These are phyloP conservation scores for Perccottus glenii DNA, from an alignment of 2,113 vertebrate species.

Conservation along the genomic window DNA sequence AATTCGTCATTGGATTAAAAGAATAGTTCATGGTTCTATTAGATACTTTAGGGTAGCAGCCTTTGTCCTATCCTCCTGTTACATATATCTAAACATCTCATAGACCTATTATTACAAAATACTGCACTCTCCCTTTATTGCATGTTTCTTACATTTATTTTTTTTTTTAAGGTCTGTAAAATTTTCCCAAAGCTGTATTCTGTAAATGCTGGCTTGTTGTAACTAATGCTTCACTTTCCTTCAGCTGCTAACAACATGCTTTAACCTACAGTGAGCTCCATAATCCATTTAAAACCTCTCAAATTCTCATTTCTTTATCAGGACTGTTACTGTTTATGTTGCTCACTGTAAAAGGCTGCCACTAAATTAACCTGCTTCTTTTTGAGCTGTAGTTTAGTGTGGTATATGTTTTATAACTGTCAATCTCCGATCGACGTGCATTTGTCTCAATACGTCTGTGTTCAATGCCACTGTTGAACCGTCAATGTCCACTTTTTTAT, in stretches of 20 bases:
- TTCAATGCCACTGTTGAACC: constrained; percentile 66
- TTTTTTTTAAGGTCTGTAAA: constrained; percentile 33
- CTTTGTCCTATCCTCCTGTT: too few relatives aligned
- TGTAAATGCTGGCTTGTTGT: constrained; percentile 40
- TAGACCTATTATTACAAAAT: not conserved
- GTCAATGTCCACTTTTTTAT: constrained; percentile 54
- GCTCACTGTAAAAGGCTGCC: constrained; percentile 61
- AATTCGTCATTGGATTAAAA: too few relatives aligned
- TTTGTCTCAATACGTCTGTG: constrained; percentile 37
- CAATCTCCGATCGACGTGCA: constrained; percentile 26
- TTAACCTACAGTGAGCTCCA: constrained; percentile 64
- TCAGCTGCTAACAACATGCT: constrained; percentile 31
- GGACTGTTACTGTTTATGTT: constrained; percentile 21
- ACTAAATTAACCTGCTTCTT: constrained; percentile 22
- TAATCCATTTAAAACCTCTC: constrained; percentile 3
- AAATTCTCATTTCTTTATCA: too few relatives aligned
- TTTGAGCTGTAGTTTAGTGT: constrained; percentile 14
- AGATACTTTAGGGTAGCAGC: too few relatives aligned
- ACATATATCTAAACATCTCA: not conserved
- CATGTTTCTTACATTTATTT: not conserved
- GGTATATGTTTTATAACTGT: constrained; percentile 52
- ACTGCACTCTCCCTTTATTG: not conserved
- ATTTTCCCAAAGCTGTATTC: constrained; percentile 10
- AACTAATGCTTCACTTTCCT: constrained; percentile 33
- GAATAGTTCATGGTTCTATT: too few relatives aligned